phyloP scores from a whole-genome alignment of 2,797 vertebrate species.

The Chanos chanos region DNA sequence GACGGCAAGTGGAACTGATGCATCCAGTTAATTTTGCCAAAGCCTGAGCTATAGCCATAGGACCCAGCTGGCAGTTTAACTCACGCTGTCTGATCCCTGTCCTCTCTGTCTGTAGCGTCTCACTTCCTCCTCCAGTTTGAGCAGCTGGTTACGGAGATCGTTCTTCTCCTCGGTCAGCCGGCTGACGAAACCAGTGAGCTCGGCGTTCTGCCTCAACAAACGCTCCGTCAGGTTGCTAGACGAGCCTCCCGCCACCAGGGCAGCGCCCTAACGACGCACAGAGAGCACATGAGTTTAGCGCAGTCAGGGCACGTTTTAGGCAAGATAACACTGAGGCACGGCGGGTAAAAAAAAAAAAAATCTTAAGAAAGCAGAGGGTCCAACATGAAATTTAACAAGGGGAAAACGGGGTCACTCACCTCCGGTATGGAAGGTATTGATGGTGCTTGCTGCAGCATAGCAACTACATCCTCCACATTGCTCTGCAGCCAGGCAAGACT shows the following conservation, averaged over 20 bases:
- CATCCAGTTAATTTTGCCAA: too few species aligned
- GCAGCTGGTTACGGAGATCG: conserved; percentile 82
- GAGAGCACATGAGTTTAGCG: background rate
- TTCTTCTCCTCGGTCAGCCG: conserved; percentile 94
- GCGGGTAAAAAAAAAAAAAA: too few species aligned
- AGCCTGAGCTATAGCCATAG: too few species aligned
- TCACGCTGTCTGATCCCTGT: conserved; percentile 55
- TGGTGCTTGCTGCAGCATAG: conserved; percentile 77
- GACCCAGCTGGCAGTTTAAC: too few species aligned
- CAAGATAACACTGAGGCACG: too few species aligned
- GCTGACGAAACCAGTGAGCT: conserved; percentile 90
- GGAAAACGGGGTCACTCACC: conserved; percentile 51
- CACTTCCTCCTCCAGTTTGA: conserved; percentile 87
- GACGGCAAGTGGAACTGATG: too few species aligned
- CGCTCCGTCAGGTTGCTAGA: conserved; percentile 81
- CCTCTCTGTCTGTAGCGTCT: conserved; percentile 68
- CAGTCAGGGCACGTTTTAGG: too few species aligned
- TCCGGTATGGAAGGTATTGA: conserved; percentile 68
- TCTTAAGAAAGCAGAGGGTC: too few species aligned
- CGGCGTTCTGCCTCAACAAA: conserved; percentile 89
- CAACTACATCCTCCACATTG: conserved; percentile 80
- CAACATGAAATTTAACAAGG: background rate
- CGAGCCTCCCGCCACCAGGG: conserved; percentile 61
- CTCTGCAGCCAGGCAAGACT: conserved; percentile 79
- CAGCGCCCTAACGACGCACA: conserved; percentile 58